These are phyloP conservation scores for Argyra leucocephala DNA, from an alignment of 2,888 invertebrate genomes.

Conservation along the genomic window DNA sequence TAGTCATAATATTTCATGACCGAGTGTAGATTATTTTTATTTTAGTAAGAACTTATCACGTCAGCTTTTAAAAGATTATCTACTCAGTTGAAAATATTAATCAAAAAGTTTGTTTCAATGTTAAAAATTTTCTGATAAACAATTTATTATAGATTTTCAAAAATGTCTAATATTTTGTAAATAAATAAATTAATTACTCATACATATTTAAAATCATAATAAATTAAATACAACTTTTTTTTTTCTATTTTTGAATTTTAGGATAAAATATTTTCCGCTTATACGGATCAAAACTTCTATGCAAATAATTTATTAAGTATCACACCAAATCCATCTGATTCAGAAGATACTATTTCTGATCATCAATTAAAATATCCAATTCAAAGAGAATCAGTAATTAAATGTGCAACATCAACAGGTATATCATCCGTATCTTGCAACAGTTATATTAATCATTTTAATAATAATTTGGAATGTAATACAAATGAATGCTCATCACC, in stretches of 20 bases:
- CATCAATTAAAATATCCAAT: constrained; percentile 42
- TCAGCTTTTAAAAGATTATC: background rate
- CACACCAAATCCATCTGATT: constrained; percentile 80
- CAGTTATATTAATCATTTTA: constrained; percentile 45
- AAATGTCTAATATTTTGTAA: background rate
- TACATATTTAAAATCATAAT: background rate
- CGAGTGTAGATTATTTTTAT: constrained; percentile 2
- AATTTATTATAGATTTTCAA: too few relatives aligned
- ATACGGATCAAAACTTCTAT: background rate
- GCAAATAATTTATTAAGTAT: constrained; percentile 34
- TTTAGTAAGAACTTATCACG: background rate
- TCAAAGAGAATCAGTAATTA: constrained; percentile 22
- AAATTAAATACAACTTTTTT: background rate
- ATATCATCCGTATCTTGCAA: constrained; percentile 40
- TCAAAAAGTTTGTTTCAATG: background rate
- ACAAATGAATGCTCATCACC: background rate
- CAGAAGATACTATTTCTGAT: constrained; percentile 60
- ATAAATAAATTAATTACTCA: background rate
- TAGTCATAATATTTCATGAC: background rate
- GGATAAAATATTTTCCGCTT: background rate
- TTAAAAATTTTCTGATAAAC: background rate
- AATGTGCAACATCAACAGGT: constrained; percentile 29
- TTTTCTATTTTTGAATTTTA: background rate
- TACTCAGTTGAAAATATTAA: background rate
- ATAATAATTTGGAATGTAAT: background rate